Evolutionary conservation across 2,888 invertebrate species (phyloP).

Genomic region (Himalopsyche anomala): DNA sequence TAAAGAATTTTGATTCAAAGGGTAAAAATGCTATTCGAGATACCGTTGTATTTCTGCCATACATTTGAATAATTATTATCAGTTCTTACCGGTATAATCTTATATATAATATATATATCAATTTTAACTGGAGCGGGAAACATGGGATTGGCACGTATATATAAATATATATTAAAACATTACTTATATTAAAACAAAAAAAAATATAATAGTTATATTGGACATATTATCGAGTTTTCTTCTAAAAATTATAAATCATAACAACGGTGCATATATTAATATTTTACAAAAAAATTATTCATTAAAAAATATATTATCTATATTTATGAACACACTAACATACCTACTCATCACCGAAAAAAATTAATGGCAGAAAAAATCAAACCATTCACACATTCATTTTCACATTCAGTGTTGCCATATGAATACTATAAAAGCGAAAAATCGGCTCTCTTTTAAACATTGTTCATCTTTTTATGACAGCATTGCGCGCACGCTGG

Average conservation of each 20-base stretch:
- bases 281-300: conserved; percentile 6
- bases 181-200: conserved; percentile 34
- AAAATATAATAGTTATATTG: conserved; percentile 12
- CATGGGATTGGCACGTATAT: conserved; percentile 36
- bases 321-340: conserved; percentile 37
- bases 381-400: neutral
- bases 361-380: conserved; percentile 31
- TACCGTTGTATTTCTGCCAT: too few relatives aligned
- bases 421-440: neutral
- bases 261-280: conserved; percentile 43
- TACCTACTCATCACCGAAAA: conserved; percentile 17
- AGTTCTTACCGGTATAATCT: neutral
- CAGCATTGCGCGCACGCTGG: neutral
- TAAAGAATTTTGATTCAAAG: neutral
- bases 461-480: neutral
- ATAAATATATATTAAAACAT: conserved; percentile 28
- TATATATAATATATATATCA: neutral
- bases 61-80: neutral
- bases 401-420: conserved; percentile 14
- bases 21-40: neutral
- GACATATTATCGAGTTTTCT: conserved; percentile 26
- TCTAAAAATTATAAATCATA: conserved; percentile 41
- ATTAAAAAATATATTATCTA: conserved; percentile 22
- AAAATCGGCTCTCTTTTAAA: neutral
- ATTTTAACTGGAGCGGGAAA: conserved; percentile 40